Percentiles rank a stretch among this genome's conserved stretches.
Conservation (phyloP, 2,888 invertebrate species). For the Pyrrhia umbra region DNA sequence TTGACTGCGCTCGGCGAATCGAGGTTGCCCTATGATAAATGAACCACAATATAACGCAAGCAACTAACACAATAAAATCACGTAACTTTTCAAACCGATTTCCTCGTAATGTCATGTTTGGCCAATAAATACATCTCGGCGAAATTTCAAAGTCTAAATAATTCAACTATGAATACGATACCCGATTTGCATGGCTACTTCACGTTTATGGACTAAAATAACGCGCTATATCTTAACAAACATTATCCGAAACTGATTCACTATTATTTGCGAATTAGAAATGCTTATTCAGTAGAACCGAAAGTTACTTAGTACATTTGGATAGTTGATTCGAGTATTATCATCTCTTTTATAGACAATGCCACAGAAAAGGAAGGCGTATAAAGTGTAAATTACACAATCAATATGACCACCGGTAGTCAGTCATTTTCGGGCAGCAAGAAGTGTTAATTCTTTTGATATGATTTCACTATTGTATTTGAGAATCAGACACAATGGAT, state of each 20-base stretch:
- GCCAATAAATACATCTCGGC: slow-evolving; percentile 45
- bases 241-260: slow-evolving; percentile 62
- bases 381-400: slow-evolving; percentile 59
- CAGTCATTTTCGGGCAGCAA: slow-evolving; percentile 68
- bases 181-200: slow-evolving; percentile 72
- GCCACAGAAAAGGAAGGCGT: slow-evolving; percentile 35
- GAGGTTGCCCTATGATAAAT: slow-evolving; percentile 47
- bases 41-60: slow-evolving; percentile 19
- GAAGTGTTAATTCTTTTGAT: slow-evolving; percentile 71
- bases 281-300: slow-evolving; percentile 50
- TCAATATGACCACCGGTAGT: slow-evolving; percentile 53
- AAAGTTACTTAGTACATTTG: slow-evolving; percentile 33
- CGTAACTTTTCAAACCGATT: slow-evolving; percentile 58
- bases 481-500: slow-evolving; percentile 73
- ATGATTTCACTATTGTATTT: slow-evolving; percentile 73
- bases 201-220: slow-evolving; percentile 74
- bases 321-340: slow-evolving; percentile 57
- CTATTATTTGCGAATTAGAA: slow-evolving; percentile 43
- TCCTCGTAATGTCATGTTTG: slow-evolving; percentile 55
- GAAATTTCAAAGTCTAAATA: slow-evolving; percentile 39
- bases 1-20: slow-evolving; percentile 23
- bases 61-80: slow-evolving; percentile 50
- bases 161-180: slow-evolving; percentile 38
- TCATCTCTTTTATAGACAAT: slow-evolving; percentile 27
- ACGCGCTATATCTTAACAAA: slow-evolving; percentile 66